phyloP scores from a whole-genome alignment of 2,888 invertebrate genomes.

The Melanostoma scalare region DNA sequence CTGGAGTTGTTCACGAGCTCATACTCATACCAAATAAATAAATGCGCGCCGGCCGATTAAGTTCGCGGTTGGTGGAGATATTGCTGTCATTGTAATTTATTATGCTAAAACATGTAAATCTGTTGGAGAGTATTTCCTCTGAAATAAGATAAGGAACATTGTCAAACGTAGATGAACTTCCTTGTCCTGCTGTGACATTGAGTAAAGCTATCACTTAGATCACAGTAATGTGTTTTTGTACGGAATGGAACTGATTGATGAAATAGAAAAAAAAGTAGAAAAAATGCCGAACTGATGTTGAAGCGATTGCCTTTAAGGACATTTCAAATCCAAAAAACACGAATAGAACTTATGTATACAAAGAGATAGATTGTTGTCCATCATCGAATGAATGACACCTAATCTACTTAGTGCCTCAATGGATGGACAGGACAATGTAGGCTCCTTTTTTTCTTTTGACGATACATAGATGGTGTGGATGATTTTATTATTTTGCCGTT shows the following conservation, averaged over 20 bases:
- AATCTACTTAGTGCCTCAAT: slow-evolving; percentile 43
- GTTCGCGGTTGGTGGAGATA: too few species aligned
- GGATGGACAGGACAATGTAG: background rate
- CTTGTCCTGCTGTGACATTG: too few species aligned
- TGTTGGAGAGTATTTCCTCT: too few species aligned
- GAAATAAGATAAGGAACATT: too few species aligned
- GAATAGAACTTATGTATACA: slow-evolving; percentile 1
- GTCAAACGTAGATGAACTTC: too few species aligned
- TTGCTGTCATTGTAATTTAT: too few species aligned
- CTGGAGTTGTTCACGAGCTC: background rate
- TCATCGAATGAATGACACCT: slow-evolving; percentile 33
- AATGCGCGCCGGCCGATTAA: too few species aligned
- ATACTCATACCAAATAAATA: too few species aligned
- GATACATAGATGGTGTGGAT: slow-evolving; percentile 7
- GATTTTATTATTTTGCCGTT: slow-evolving; percentile 16
- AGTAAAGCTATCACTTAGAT: too few species aligned
- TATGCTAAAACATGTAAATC: too few species aligned
- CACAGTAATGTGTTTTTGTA: background rate
- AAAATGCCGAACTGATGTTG: too few species aligned
- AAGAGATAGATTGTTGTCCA: slow-evolving; percentile 10
- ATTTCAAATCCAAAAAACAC: slow-evolving; percentile 6
- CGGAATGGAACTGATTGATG: background rate
- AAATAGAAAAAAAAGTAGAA: background rate
- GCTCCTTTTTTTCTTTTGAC: background rate
- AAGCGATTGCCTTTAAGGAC: slow-evolving; percentile 21